phyloP scores from a whole-genome alignment of 2,888 invertebrate species.

The Cheilosia soror region DNA sequence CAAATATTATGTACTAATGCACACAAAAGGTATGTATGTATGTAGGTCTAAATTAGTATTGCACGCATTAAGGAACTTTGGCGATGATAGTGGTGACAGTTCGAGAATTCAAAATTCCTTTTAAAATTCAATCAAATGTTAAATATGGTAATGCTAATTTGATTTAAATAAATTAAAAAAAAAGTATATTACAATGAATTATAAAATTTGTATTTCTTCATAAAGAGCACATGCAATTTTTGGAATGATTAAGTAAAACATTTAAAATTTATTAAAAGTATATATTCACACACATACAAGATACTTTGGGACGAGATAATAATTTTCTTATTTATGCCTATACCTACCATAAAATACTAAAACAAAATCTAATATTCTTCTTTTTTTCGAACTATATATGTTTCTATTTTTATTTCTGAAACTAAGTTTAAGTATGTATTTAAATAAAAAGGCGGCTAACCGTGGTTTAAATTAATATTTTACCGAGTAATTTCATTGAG shows the following conservation, averaged over 20 bases:
- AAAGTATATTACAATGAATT: not conserved
- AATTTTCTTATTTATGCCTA: not conserved
- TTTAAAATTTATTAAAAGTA: slow-evolving; percentile 65
- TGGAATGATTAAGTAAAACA: slow-evolving; percentile 74
- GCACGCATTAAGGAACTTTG: too few relatives aligned
- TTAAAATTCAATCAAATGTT: too few relatives aligned
- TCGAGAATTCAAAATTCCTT: too few relatives aligned
- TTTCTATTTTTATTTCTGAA: not conserved
- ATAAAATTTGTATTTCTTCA: slow-evolving; percentile 39
- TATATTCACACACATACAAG: slow-evolving; percentile 84
- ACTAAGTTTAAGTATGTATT: too few relatives aligned
- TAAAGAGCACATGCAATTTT: slow-evolving; percentile 76
- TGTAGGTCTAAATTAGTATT: too few relatives aligned
- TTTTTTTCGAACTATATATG: not conserved
- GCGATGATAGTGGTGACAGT: too few relatives aligned
- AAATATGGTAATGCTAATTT: too few relatives aligned
- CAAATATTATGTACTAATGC: too few relatives aligned
- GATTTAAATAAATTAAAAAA: not conserved
- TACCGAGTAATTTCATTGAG: too few relatives aligned
- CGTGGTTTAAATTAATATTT: too few relatives aligned
- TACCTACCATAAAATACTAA: not conserved
- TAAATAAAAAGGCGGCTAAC: too few relatives aligned
- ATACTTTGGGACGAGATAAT: slow-evolving; percentile 83
- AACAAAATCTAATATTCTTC: not conserved
- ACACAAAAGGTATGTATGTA: too few relatives aligned